phyloP scores from a whole-genome alignment of 1,140 invertebrate species.

The Zaprionus lachaisei region DNA sequence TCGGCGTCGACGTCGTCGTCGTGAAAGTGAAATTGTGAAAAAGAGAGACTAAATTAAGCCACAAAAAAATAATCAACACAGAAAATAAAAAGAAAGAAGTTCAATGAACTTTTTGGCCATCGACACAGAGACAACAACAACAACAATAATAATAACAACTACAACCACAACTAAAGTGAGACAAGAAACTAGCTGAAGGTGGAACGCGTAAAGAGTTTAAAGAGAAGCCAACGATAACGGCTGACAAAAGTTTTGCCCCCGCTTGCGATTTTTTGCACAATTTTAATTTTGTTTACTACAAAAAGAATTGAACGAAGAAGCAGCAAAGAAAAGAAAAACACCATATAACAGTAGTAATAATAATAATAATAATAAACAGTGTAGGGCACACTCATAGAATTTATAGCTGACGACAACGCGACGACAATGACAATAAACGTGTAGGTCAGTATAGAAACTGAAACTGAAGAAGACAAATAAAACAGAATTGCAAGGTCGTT shows the following conservation, averaged over 20 bases:
- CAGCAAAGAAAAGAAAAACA: background rate
- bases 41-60: slow-evolving; percentile 54
- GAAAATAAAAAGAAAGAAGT: slow-evolving; percentile 55
- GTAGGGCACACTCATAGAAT: slow-evolving; percentile 36
- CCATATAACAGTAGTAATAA: slow-evolving; percentile 42
- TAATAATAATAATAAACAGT: slow-evolving; percentile 20
- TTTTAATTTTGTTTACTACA: slow-evolving; percentile 52
- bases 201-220: slow-evolving; percentile 35
- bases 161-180: slow-evolving; percentile 13
- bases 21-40: slow-evolving; percentile 69
- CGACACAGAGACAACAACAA: slow-evolving; percentile 52
- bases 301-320: slow-evolving; percentile 18
- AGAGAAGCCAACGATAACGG: slow-evolving; percentile 66
- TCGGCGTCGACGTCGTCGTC: background rate
- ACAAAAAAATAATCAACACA: slow-evolving; percentile 50
- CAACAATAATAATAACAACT: slow-evolving; percentile 8
- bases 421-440: slow-evolving; percentile 32
- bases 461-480: slow-evolving; percentile 41
- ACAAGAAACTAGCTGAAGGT: slow-evolving; percentile 60
- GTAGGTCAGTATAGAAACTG: slow-evolving; percentile 55
- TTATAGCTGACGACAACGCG: slow-evolving; percentile 18
- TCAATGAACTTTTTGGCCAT: slow-evolving; percentile 77
- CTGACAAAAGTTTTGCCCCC: slow-evolving; percentile 38
- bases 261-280: slow-evolving; percentile 30
- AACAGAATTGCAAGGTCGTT: slow-evolving; percentile 47